Base-by-base conservation (phyloP, 2,113 vertebrate species). In the Callopanchax toddi region DNA sequence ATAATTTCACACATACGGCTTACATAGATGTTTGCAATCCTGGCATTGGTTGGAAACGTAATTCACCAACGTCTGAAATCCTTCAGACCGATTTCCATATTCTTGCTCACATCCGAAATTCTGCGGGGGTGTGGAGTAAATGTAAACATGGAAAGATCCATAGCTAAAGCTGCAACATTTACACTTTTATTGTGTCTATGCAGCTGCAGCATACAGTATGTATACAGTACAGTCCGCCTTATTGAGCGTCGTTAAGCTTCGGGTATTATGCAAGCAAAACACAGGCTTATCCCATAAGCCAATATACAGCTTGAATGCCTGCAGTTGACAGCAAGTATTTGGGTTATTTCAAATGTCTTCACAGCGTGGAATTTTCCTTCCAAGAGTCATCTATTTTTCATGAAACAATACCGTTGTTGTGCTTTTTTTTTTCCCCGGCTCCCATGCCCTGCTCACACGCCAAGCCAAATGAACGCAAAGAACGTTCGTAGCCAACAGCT, bases 1-100 rank as follows among this genome's bases (percentile, higher is more conserved):
- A 84, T 53, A 79, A 87, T 82, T 87, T 72, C 67, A 62, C 81
- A 82, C 83, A 32, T 79, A 79, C 44, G 57, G 60, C 81, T 83
- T 82, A 73, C 70, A 84, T 74, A 84, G 81, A 89, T 85, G 86
- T 85, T 54, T 66, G 80, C 82, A 82, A 59, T 43, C 34, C 65
- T 57, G 60, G 70, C 85, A 89, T 88, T 78, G 85, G 91, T 89
- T 91, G 80, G 56, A 76, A 74, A 70, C 71, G 65, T 77, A 75
- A 86, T 84, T 81, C 77, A 66, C 79, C 71, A 77, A 77, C 71
- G 78, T 59, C 44, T 82, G 79, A 83, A 86, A 82, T 78, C 76
- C 78, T 79, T 78, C 71, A 56, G 81, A 82, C 52, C 60, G 66
- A 81, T 85, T 87, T 84, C 70, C 60, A 67, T 78, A 68, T 44